phyloP scores from a whole-genome alignment of 2,113 vertebrate genomes.

The Turdus rufiventris region DNA sequence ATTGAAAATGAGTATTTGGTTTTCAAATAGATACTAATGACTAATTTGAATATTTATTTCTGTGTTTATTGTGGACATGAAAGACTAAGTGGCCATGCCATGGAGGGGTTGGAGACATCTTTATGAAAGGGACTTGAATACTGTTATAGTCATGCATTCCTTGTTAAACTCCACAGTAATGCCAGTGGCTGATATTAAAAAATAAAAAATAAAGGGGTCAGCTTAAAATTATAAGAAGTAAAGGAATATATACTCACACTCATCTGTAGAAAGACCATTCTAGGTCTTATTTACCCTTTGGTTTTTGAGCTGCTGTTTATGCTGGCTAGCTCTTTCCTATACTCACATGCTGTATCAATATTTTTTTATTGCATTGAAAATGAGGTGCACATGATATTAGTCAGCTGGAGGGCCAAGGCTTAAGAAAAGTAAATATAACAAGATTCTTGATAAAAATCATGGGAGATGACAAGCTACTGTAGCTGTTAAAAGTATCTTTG shows the following conservation, averaged over 20 bases:
- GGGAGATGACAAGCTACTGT: neutral
- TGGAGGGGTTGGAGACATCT: neutral
- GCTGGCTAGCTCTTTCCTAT: neutral
- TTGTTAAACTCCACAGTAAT: neutral
- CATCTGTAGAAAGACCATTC: neutral
- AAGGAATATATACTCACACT: neutral
- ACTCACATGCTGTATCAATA: neutral
- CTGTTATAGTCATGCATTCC: accelerated
- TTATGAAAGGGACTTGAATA: neutral
- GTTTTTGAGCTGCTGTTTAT: neutral
- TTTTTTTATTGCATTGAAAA: neutral
- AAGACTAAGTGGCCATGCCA: neutral
- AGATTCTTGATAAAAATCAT: neutral
- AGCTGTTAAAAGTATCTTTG: neutral
- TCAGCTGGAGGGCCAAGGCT: neutral
- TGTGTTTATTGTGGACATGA: neutral
- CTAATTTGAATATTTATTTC: neutral
- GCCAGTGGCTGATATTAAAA: neutral
- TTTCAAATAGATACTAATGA: neutral
- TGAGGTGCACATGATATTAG: neutral
- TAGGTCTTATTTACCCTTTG: neutral
- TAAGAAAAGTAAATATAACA: neutral
- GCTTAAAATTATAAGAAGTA: neutral
- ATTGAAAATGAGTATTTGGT: neutral
- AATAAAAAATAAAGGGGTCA: neutral